phyloP scores from a whole-genome alignment of 1,140 invertebrate genomes.

The Harlomillsia oculata region DNA sequence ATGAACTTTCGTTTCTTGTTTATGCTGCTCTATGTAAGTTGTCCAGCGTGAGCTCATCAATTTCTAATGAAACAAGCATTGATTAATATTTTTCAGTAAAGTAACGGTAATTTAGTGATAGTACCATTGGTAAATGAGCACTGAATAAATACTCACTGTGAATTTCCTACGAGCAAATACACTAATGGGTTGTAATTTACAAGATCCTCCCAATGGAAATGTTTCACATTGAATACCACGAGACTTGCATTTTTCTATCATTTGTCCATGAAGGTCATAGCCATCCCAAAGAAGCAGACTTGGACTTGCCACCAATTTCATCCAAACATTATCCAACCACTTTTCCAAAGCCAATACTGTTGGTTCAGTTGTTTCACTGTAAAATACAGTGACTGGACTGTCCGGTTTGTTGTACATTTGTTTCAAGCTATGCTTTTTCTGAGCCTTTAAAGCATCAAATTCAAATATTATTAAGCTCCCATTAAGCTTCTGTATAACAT shows the following conservation, averaged over 20 bases:
- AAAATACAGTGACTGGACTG: slow-evolving; percentile 28
- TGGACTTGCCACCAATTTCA: slow-evolving; percentile 15
- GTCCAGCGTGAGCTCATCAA: too few relatives aligned
- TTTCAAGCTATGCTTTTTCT: not conserved
- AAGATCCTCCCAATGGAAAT: slow-evolving; percentile 33
- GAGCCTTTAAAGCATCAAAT: slow-evolving; percentile 6
- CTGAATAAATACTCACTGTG: not conserved
- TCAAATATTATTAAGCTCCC: not conserved
- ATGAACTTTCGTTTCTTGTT: not conserved
- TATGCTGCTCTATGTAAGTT: too few relatives aligned
- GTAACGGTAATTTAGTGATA: too few relatives aligned
- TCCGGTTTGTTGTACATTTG: slow-evolving; percentile 17
- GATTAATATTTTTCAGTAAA: too few relatives aligned
- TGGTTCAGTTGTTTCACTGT: slow-evolving; percentile 22
- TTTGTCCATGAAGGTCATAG: slow-evolving; percentile 24
- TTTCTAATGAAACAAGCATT: too few relatives aligned
- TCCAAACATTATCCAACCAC: slow-evolving; percentile 29
- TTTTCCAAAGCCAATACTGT: slow-evolving; percentile 12
- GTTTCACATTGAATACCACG: not conserved
- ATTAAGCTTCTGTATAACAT: too few relatives aligned
- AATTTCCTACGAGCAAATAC: slow-evolving; percentile 14
- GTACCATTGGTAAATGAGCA: too few relatives aligned
- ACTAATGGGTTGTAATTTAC: slow-evolving; percentile 35
- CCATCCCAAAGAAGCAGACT: slow-evolving; percentile 31
- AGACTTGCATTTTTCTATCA: not conserved